A percentile compares a stretch with the other conserved stretches of the same genome.
phyloP scores from a whole-genome alignment of 2,888 invertebrate genomes.

The Phrixothrix hirtus region DNA sequence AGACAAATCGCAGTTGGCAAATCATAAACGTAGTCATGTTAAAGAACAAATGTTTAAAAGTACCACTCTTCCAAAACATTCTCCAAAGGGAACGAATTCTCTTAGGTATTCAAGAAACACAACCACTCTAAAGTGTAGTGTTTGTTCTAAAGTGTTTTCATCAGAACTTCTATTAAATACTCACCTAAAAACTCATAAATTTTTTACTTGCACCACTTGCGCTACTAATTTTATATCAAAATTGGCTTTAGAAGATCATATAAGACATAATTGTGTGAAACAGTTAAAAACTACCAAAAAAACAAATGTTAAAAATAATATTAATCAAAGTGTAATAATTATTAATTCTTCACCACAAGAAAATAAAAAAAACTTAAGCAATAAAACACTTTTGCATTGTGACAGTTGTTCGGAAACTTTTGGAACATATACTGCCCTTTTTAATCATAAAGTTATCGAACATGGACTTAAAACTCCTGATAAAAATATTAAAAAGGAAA shows the following conservation, averaged over 20 bases:
- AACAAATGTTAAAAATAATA: conserved; percentile 1
- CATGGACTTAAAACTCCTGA: conserved; percentile 48
- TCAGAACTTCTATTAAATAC: conserved; percentile 36
- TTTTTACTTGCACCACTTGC: conserved; percentile 45
- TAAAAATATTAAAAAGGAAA: conserved; percentile 34
- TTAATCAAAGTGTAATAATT: not conserved
- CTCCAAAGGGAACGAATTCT: conserved; percentile 38
- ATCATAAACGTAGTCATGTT: conserved; percentile 47
- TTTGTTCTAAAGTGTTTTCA: conserved; percentile 45
- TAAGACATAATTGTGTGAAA: conserved; percentile 49
- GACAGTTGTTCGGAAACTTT: conserved; percentile 44
- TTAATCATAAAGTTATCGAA: conserved; percentile 41
- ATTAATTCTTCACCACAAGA: not conserved
- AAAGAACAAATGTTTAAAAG: conserved; percentile 45
- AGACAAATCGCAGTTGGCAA: conserved; percentile 37
- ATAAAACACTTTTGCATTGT: conserved; percentile 32
- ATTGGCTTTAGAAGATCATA: conserved; percentile 47
- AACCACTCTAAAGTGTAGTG: conserved; percentile 39
- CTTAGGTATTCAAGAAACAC: not conserved
- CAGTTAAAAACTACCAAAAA: conserved; percentile 5
- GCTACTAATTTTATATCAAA: conserved; percentile 44
- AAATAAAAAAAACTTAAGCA: not conserved
- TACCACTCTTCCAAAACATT: conserved; percentile 40
- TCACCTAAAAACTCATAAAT: conserved; percentile 46
- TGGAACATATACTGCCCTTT: conserved; percentile 39